Conservation (phyloP, 2,113 vertebrate species). For the Oncorhynchus mykiss region DNA sequence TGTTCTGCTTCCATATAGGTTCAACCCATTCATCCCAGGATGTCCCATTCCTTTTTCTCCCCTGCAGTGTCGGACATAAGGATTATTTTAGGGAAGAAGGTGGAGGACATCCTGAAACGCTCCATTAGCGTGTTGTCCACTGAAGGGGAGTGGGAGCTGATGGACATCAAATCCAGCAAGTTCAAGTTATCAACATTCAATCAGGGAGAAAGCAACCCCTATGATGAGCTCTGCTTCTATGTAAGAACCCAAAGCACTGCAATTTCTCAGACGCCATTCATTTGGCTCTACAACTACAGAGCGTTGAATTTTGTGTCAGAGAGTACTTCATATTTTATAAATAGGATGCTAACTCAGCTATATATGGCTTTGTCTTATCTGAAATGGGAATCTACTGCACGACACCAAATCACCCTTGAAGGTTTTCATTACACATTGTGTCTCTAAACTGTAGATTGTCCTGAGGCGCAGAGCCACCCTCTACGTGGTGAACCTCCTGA, state of each 20-base stretch:
- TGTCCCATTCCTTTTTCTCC: background rate
- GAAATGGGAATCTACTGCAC: background rate
- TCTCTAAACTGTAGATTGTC: conserved; percentile 41
- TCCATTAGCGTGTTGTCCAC: conserved; percentile 61
- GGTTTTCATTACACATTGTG: background rate
- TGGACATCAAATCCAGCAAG: conserved; percentile 47
- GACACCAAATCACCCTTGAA: background rate
- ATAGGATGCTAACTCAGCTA: no score
- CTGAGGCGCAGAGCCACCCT: conserved; percentile 63
- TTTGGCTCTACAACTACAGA: background rate
- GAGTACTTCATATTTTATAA: accelerated
- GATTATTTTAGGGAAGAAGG: conserved; percentile 12
- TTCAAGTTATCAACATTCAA: no score
- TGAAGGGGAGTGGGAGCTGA: conserved; percentile 72
- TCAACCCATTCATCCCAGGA: background rate
- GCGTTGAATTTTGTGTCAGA: background rate
- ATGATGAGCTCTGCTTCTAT: conserved; percentile 50
- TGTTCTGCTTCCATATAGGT: background rate
- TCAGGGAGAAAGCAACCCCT: background rate
- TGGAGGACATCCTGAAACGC: conserved; percentile 17
- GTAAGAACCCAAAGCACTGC: background rate
- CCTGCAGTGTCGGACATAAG: conserved; percentile 53
- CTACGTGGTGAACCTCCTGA: conserved; percentile 75
- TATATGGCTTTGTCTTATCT: background rate
- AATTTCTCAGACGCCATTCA: background rate